Base-by-base conservation (phyloP, 2,797 vertebrate genomes). In the Nyctalus aviator region DNA sequence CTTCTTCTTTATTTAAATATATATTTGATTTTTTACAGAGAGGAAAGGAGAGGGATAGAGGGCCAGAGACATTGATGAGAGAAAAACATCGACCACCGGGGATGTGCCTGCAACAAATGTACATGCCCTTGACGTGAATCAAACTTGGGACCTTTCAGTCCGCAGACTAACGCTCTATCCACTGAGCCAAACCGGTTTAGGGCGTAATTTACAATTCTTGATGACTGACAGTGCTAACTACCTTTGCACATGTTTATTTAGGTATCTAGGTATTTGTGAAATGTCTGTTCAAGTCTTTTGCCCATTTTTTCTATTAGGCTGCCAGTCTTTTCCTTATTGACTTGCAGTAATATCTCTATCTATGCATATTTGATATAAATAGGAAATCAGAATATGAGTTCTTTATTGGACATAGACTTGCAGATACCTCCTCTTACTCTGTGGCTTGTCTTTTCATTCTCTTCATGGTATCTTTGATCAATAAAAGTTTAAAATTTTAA, bases 401-500 rank as follows among this genome's bases (percentile, higher is more conserved):
- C 9, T 59, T 93, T 84, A 27, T 59, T 53, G 41, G 41, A 73
- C 8, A 37, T 79, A 53, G 11, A 32, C 27, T 82, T 86, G 30
- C 3, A 86, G 30, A 27, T 90, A 64, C 44, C 41, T 86, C 44
- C 37, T 69, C 37, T 37, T 69, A 71, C 62, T 73, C 8, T 46
- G 72, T 53, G 55, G 48, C 15, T 93, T 90, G 32, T 37, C 25
- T 81, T 91, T 78, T 92, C 12, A 62, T 81, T 91, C 73, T 69
- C 23, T 59, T 84, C 53, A 75, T 90, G 41, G 50, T 46, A 6
- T 32, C 30, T 88, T 84, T 35, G 18, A 91, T 73, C 30, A 64
- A 84, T 55, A 73, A 30, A 57, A 59, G 25, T 71, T 88, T 37
- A 81, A 59, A 62, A 76, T 90, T 59, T 93, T 86, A 83, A 84